Evolutionary conservation across 2,113 vertebrate species (phyloP), one percentile per base, ranked within the genome.

Genomic region (Gila orcuttii): DNA sequence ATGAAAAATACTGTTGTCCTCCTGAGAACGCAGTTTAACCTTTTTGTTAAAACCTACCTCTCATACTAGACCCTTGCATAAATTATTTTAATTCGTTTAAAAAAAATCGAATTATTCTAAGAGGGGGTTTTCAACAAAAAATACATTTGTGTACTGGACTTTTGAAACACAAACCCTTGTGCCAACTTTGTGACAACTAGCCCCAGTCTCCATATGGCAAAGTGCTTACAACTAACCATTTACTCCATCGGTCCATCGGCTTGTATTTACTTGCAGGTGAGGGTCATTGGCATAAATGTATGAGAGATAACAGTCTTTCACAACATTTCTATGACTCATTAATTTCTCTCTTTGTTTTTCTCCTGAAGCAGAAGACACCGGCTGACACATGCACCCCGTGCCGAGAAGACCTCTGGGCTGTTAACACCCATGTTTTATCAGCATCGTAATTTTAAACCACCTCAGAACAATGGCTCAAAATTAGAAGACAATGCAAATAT

Each of bases 391-490:
- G 86, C 87, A 86, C 90, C 88, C 85, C 86, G 28, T 84, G 85
- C 88, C 84, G 88, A 83, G 86, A 83, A 87, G 92, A 93, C 91
- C 92, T 88, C 86, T 83, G 42, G 13, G 28, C 87, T 91, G 94
- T 92, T 91, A 93, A 94, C 93, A 91, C 92, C 93, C 92, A 59
- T 68, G 71, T 79, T 86, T 85, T 89, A 92, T 85, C 88, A 89
- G 89, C 89, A 86, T 89, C 91, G 92, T 62, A 39, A 93, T 94
- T 94, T 94, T 93, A 93, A 93, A 92, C 92, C 88, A 78, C 76
- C 71, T 85, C 86, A 85, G 90, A 93, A 95, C 95, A 95, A 95
- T 95, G 91, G 93, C 88, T 86, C 87, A 88, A 89, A 88, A 86
- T 89, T 82, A 79, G 90, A 87, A 68, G 92, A 87, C 88, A 86